phyloP scores from a whole-genome alignment of 2,113 vertebrate species.

The Labeo catla region DNA sequence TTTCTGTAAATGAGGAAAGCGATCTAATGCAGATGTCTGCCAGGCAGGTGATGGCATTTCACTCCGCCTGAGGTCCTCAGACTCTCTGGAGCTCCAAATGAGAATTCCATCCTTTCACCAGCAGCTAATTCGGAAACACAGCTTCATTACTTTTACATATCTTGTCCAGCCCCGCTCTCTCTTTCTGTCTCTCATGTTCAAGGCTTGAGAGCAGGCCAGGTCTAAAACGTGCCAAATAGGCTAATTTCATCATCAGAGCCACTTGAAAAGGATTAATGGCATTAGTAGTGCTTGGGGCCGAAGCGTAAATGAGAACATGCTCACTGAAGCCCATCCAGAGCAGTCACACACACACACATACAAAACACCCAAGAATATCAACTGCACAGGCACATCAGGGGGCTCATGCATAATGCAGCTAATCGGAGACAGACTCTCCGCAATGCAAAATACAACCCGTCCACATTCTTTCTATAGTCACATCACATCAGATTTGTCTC shows the following conservation, averaged over 20 bases:
- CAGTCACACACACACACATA: slow-evolving; percentile 20
- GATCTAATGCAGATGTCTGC: slow-evolving; percentile 36
- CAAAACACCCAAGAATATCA: slow-evolving; percentile 22
- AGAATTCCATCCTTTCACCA: slow-evolving; percentile 46
- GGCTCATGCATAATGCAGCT: slow-evolving; percentile 39
- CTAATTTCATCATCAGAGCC: slow-evolving; percentile 53
- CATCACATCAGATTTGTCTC: not conserved
- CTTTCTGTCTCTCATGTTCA: not conserved
- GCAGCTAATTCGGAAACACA: not conserved
- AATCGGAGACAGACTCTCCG: slow-evolving; percentile 11
- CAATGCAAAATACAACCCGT: slow-evolving; percentile 20
- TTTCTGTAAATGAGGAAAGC: slow-evolving; percentile 44
- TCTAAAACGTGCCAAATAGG: slow-evolving; percentile 29
- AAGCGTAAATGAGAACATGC: slow-evolving; percentile 34
- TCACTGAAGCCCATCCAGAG: slow-evolving; percentile 34
- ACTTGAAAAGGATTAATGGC: slow-evolving; percentile 50
- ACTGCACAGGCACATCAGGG: not conserved
- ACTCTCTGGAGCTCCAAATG: slow-evolving; percentile 32
- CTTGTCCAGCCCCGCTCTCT: not conserved
- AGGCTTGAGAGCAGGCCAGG: not conserved
- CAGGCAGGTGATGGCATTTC: slow-evolving; percentile 17
- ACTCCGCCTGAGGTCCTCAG: slow-evolving; percentile 14
- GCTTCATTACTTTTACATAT: not conserved
- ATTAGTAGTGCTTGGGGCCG: slow-evolving; percentile 42
- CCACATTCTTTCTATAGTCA: not conserved